These are phyloP conservation scores for Apis laboriosa DNA, from an alignment of 1,140 invertebrate species.

Conservation along the genomic window DNA sequence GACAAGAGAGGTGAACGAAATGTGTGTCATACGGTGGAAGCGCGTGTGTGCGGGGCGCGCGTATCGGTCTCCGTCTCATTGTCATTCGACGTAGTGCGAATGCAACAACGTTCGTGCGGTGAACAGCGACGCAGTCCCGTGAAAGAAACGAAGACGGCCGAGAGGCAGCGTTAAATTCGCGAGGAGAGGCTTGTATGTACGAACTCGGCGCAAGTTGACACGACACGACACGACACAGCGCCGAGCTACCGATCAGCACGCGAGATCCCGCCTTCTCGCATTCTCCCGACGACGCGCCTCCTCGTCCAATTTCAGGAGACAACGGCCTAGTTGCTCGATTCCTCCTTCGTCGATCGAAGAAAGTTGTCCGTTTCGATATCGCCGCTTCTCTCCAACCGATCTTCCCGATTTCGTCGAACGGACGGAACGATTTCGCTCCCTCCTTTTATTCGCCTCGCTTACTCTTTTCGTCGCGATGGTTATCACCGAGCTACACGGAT, in stretches of 20 bases:
- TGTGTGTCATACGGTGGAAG: conserved; percentile 67
- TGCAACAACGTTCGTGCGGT: conserved; percentile 45
- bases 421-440: too few relatives aligned
- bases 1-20: conserved; percentile 62
- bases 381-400: too few relatives aligned
- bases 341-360: conserved; percentile 25
- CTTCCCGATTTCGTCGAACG: too few relatives aligned
- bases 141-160: conserved; percentile 45
- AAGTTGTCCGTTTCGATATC: too few relatives aligned
- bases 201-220: not conserved
- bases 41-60: conserved; percentile 44
- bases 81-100: conserved; percentile 60
- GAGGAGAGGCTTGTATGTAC: conserved; percentile 8
- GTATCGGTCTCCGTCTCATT: conserved; percentile 52
- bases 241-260: not conserved
- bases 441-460: too few relatives aligned
- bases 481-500: too few relatives aligned
- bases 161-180: conserved; percentile 30
- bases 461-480: too few relatives aligned
- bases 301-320: conserved; percentile 32
- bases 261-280: not conserved
- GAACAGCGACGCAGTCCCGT: conserved; percentile 29
- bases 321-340: conserved; percentile 29
- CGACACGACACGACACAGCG: conserved; percentile 3
- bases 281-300: too few relatives aligned